Evolutionary conservation across 2,113 vertebrate species (phyloP).

Genomic region (Mus spicilegus): DNA sequence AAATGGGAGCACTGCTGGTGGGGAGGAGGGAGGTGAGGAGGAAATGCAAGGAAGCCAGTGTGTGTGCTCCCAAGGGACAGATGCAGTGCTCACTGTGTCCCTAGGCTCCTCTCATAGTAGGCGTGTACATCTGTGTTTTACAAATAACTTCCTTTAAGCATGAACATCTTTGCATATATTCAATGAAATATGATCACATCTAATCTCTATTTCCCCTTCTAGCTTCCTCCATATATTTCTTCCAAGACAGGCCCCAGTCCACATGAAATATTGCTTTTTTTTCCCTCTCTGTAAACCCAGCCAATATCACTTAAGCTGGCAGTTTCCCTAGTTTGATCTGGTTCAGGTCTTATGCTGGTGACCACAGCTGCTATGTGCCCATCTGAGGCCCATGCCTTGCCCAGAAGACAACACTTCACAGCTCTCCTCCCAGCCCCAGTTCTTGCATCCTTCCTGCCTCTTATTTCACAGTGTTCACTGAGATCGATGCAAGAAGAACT

Average conservation of each 20-base stretch:
- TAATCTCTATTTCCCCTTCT: background rate
- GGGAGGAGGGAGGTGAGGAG: background rate
- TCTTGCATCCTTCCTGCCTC: background rate
- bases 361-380: background rate
- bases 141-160: too few species aligned
- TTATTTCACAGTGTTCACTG: background rate
- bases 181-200: background rate
- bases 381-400: background rate
- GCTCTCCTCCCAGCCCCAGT: background rate
- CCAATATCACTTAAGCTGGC: background rate
- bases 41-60: rapidly evolving
- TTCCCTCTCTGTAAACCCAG: background rate
- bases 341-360: background rate
- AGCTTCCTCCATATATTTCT: background rate
- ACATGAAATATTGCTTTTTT: background rate
- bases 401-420: background rate
- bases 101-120: background rate
- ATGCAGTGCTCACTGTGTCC: too few species aligned
- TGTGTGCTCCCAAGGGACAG: background rate
- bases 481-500: background rate
- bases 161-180: background rate
- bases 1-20: too few species aligned
- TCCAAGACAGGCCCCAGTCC: background rate
- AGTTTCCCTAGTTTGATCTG: background rate
- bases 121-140: background rate